Percentiles rank a stretch among this genome's conserved stretches.
Evolutionary conservation across 1,140 invertebrate genomes (phyloP).

Genomic region (Pseudomyrmex pallidus): DNA sequence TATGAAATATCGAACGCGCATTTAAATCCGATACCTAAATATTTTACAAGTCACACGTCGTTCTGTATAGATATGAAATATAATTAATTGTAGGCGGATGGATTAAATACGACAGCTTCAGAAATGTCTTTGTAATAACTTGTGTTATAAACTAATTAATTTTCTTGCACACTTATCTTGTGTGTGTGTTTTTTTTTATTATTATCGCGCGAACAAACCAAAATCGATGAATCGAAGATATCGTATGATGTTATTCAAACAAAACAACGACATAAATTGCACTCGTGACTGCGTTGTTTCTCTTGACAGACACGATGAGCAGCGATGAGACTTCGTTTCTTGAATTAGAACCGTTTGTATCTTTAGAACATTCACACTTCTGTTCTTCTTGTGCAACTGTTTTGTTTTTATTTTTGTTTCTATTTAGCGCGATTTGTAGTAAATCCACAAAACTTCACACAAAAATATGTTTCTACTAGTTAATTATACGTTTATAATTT

Average conservation of each 20-base stretch:
- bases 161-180: too few relatives aligned
- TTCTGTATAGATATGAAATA: background rate
- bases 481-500: constrained; percentile 20
- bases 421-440: constrained; percentile 27
- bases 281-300: background rate
- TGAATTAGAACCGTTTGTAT: constrained; percentile 71
- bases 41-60: background rate
- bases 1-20: constrained; percentile 3
- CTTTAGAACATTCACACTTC: constrained; percentile 71
- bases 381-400: constrained; percentile 40
- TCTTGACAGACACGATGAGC: background rate
- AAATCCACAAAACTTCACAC: background rate
- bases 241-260: background rate
- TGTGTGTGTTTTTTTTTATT: background rate
- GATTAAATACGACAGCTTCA: background rate
- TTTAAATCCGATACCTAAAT: background rate
- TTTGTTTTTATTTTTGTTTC: constrained; percentile 62
- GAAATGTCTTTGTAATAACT: constrained; percentile 6
- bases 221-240: constrained; percentile 5
- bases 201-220: background rate
- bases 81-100: background rate
- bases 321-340: constrained; percentile 66
- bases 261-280: background rate
- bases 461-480: background rate
- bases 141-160: background rate